Conservation (phyloP, 1,140 invertebrate species). For the Plectrocnemia conspersa region DNA sequence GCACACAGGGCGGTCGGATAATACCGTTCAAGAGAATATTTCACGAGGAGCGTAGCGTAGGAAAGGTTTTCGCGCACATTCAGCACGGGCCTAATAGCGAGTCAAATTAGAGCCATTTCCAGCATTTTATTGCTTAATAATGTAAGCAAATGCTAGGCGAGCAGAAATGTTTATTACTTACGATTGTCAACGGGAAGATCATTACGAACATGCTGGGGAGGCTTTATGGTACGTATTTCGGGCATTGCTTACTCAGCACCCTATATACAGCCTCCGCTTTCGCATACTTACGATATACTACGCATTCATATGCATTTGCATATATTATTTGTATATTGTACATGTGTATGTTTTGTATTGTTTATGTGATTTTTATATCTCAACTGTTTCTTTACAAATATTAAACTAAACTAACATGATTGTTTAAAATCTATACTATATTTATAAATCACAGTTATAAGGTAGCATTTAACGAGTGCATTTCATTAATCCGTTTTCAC, state of each 20-base stretch:
- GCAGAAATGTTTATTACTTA: conserved; percentile 26
- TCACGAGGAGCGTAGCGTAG: not conserved
- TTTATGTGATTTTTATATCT: no score
- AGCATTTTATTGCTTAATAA: conserved; percentile 36
- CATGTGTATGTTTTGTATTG: no score
- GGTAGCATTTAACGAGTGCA: no score
- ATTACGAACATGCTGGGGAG: conserved; percentile 22
- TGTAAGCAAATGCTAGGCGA: conserved; percentile 32
- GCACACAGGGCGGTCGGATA: not conserved
- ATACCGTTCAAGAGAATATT: conserved; percentile 6
- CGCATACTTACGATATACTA: no score
- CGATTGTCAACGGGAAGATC: conserved; percentile 18
- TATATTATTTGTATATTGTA: no score
- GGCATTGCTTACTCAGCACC: conserved; percentile 19
- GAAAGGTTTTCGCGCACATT: conserved; percentile 14
- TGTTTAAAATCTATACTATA: no score
- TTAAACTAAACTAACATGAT: no score
- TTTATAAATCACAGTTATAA: no score
- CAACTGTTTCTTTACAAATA: no score
- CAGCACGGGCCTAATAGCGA: conserved; percentile 21
- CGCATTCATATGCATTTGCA: no score
- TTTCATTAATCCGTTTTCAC: no score
- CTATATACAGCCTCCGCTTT: no score
- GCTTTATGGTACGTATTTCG: conserved; percentile 22
- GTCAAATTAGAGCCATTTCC: conserved; percentile 34